Conservation (phyloP, 1,140 invertebrate species). For the Paralvinella palmiformis region DNA sequence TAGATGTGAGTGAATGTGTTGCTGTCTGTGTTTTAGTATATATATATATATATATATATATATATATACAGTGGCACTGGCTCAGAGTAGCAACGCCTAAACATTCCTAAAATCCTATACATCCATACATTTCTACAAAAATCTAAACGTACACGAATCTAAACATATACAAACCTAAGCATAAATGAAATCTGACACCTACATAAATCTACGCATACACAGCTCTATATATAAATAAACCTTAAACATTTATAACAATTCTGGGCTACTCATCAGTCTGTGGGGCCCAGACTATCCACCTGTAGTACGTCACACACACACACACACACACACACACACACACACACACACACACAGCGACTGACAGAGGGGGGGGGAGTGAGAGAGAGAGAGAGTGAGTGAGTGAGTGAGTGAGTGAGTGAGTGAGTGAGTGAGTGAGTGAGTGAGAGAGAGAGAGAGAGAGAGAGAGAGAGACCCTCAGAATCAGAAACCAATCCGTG, state of each 20-base stretch:
- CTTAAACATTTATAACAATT: no score
- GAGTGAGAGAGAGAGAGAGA: no score
- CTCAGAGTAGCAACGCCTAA: not conserved
- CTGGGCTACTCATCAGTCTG: no score
- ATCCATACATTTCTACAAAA: not conserved
- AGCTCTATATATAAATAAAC: not conserved
- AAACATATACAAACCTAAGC: not conserved
- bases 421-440: no score
- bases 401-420: no score
- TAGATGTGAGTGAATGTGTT: no score
- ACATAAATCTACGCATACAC: not conserved
- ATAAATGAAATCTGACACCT: not conserved
- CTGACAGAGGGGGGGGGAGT: no score
- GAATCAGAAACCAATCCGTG: no score
- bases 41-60: conserved; percentile 2
- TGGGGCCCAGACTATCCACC: not conserved
- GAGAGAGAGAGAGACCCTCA: no score
- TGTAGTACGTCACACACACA: not conserved
- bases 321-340: not conserved
- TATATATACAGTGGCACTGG: not conserved
- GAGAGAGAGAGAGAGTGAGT: no score
- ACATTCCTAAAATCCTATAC: not conserved
- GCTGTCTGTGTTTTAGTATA: not conserved
- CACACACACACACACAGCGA: not conserved
- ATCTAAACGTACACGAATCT: not conserved